phyloP scores from a whole-genome alignment of 2,113 vertebrate species.

The Amphiprion percula region DNA sequence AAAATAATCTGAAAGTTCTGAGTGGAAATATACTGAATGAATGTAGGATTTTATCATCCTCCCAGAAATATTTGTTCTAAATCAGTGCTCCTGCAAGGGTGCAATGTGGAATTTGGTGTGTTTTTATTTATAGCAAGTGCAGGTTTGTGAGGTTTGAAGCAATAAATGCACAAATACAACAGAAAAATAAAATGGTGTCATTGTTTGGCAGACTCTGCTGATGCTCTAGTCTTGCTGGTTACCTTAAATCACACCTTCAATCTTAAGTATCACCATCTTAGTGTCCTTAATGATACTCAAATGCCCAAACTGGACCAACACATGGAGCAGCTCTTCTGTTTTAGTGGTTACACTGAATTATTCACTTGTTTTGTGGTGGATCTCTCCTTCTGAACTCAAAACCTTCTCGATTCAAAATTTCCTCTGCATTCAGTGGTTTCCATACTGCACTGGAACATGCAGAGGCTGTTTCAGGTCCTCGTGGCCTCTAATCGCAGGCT shows the following conservation, averaged over 20 bases:
- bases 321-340: background rate
- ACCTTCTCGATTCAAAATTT: background rate
- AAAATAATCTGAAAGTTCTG: background rate
- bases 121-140: too few species aligned
- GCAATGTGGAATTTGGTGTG: background rate
- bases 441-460: background rate
- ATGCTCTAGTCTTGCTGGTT: background rate
- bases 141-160: too few species aligned
- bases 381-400: background rate
- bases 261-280: background rate
- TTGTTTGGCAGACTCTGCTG: background rate
- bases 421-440: background rate
- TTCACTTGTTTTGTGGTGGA: background rate
- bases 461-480: background rate
- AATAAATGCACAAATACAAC: background rate
- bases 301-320: background rate
- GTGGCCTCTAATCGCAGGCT: too few species aligned
- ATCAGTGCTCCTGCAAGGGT: background rate
- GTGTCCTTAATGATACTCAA: background rate
- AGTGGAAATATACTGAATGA: background rate
- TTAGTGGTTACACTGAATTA: background rate
- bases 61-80: background rate
- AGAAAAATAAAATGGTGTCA: background rate
- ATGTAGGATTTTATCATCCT: background rate
- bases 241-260: slow-evolving; percentile 2